Conservation (phyloP, 1,140 invertebrate genomes). For the Oncopeltus fasciatus region DNA sequence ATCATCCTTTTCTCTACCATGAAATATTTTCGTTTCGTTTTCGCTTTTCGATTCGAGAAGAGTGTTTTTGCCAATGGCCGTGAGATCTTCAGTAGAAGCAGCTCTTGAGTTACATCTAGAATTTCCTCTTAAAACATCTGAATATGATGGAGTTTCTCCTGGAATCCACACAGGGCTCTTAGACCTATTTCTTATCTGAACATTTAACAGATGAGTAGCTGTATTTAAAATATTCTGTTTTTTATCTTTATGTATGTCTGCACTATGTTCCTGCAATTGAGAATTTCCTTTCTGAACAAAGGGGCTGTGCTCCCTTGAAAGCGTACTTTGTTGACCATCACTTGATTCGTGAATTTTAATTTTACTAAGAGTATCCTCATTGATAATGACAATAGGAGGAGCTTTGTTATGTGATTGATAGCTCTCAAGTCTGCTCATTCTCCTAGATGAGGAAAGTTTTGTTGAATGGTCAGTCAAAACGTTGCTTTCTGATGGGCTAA, state of each 20-base stretch:
- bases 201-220: no score
- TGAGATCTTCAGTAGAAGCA: background rate
- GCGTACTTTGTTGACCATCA: background rate
- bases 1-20: background rate
- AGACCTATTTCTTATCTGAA: slow-evolving; percentile 36
- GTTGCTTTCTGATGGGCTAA: background rate
- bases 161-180: slow-evolving; percentile 56
- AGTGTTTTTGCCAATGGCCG: background rate
- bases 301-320: background rate
- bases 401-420: background rate
- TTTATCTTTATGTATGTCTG: no score
- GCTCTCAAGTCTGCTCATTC: background rate
- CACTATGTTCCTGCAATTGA: no score
- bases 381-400: background rate
- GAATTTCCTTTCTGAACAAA: no score
- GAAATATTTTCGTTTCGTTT: background rate
- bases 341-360: background rate
- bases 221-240: no score
- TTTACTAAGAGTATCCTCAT: no score
- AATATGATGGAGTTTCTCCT: slow-evolving; percentile 51
- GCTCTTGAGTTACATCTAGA: background rate
- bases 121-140: slow-evolving; percentile 45
- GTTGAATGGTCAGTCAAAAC: background rate
- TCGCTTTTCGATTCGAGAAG: background rate
- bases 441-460: background rate